These are phyloP conservation scores for Eucidaris tribuloides DNA, from an alignment of 35 echinoderm and acorn worm species.

Conservation along the genomic window DNA sequence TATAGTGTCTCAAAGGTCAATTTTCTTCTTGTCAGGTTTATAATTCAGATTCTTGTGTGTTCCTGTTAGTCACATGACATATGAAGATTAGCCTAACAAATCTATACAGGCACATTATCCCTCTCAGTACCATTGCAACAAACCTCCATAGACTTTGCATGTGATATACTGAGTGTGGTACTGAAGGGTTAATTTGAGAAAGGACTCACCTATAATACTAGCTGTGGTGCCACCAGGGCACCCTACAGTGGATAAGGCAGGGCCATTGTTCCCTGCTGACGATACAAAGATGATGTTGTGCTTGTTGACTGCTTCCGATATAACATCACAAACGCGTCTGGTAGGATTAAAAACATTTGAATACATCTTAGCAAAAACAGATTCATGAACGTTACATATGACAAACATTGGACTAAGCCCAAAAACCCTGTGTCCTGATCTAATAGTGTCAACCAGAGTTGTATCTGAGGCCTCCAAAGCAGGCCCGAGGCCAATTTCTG, in stretches of 20 bases:
- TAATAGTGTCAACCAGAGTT: too few relatives aligned
- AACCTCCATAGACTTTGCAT: not conserved
- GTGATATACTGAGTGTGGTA: not conserved
- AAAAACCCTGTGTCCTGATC: too few relatives aligned
- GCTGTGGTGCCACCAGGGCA: slow-evolving; percentile 91
- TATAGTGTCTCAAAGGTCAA: not conserved
- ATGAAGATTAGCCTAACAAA: not conserved
- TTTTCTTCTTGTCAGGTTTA: not conserved
- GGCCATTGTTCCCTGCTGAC: slow-evolving; percentile 97
- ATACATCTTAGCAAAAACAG: too few relatives aligned
- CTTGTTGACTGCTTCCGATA: slow-evolving; percentile 94
- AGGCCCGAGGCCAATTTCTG: too few relatives aligned
- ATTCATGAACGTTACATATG: too few relatives aligned
- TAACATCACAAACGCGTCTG: slow-evolving; percentile 90
- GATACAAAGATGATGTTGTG: slow-evolving; percentile 93
- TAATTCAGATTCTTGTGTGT: not conserved
- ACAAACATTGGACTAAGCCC: too few relatives aligned
- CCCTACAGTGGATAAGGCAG: slow-evolving; percentile 89
- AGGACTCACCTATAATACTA: slow-evolving; percentile 97
- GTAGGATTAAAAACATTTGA: not conserved
- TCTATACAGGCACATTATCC: not conserved
- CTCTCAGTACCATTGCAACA: not conserved
- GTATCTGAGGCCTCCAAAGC: too few relatives aligned
- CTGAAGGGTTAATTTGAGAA: too few relatives aligned
- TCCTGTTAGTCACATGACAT: not conserved